phyloP scores from a whole-genome alignment of 2,797 vertebrate species.

The Enteromius unitaeniatus region DNA sequence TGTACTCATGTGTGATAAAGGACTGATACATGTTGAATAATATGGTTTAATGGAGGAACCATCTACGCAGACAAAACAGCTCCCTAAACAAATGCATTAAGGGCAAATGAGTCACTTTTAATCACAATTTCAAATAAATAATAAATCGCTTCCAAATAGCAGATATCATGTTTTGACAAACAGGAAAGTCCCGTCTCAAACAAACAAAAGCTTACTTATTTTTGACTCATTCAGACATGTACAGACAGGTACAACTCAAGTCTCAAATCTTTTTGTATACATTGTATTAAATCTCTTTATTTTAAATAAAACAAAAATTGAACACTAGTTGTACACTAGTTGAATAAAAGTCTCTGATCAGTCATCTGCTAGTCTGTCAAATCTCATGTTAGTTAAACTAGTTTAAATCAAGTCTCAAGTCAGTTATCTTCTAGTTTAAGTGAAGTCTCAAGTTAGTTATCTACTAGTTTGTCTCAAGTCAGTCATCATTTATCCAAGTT shows the following conservation, averaged over 20 bases:
- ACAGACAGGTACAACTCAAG: background rate
- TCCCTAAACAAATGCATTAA: conserved; percentile 3
- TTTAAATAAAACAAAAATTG: too few species aligned
- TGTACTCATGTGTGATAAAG: background rate
- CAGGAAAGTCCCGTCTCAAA: background rate
- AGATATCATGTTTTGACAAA: background rate
- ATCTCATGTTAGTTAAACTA: background rate
- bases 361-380: too few species aligned
- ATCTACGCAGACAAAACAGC: background rate
- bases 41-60: background rate
- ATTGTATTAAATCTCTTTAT: background rate
- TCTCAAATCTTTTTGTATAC: background rate
- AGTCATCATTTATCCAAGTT: background rate
- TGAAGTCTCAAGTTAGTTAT: background rate
- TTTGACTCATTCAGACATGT: background rate
- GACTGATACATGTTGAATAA: background rate
- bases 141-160: background rate
- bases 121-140: background rate
- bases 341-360: background rate
- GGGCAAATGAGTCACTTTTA: background rate
- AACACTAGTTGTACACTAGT: background rate
- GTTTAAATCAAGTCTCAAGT: background rate
- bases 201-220: conserved; percentile 2
- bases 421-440: background rate
- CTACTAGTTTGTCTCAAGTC: background rate